These are phyloP conservation scores for Pseudochaenichthys georgianus DNA, from an alignment of 2,797 vertebrate genomes.

Conservation along the genomic window DNA sequence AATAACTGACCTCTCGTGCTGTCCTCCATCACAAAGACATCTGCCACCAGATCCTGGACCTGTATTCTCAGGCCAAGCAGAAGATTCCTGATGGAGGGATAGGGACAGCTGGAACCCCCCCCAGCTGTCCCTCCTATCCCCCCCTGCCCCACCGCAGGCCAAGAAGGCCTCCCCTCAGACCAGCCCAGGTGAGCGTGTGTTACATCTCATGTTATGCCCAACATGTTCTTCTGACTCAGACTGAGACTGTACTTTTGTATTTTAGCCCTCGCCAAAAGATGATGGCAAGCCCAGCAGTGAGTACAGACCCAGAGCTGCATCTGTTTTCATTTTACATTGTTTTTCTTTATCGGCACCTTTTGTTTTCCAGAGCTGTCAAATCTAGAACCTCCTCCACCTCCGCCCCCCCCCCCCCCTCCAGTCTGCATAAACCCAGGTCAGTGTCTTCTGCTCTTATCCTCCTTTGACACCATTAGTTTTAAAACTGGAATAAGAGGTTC, in stretches of 20 bases:
- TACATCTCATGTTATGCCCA: not conserved
- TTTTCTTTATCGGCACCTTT: conserved; percentile 22
- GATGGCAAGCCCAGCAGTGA: conserved; percentile 88
- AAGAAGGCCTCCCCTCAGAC: conserved; percentile 91
- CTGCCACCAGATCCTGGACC: conserved; percentile 95
- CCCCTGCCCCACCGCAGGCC: conserved; percentile 67
- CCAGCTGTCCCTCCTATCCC: conserved; percentile 28
- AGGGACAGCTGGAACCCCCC: conserved; percentile 71
- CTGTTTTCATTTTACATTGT: not conserved
- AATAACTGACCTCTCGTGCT: not conserved
- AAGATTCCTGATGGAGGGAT: conserved; percentile 78
- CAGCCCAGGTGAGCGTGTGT: conserved; percentile 83
- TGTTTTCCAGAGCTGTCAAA: conserved; percentile 83
- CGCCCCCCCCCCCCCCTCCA: conserved; percentile 85
- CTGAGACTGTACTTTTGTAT: conserved; percentile 10
- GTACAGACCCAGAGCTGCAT: conserved; percentile 17
- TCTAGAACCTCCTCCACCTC: conserved; percentile 88
- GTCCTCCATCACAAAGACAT: conserved; percentile 84
- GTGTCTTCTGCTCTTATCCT: conserved; percentile 4
- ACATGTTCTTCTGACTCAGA: not conserved
- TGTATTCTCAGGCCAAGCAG: conserved; percentile 94
- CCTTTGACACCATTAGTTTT: not conserved
- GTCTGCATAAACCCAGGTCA: conserved; percentile 90
- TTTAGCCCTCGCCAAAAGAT: conserved; percentile 91
- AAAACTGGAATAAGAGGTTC: not conserved